Evolutionary conservation across 1,140 invertebrate species (phyloP), one percentile per base, ranked within the genome.

Genomic region (Drosophila melanica): DNA sequence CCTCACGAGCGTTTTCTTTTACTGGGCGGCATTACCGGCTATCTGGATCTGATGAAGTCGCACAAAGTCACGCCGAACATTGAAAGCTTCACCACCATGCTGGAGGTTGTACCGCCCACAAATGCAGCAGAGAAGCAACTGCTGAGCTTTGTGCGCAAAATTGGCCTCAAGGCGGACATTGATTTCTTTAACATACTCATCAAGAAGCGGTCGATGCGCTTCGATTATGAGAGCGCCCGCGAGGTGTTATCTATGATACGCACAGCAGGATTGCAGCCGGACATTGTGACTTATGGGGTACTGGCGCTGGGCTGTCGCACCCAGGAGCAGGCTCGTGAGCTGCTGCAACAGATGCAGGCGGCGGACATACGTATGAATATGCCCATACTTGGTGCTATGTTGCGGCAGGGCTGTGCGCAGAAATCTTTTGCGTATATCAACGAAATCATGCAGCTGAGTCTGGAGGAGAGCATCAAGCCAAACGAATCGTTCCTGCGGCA

Each of bases 181-280:
- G 94, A 95, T 86, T 97, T 98, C 90, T 97, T 94, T 77, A 99
- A 98, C 92, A 94, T 96, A 90, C 92, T 98, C 12, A 98, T 98
- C 51, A 97, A 96, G 81, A 96, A 95, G 86, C 93, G 96, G 58
- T 95, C 94, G 81, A 92, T 94, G 65, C 92, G 96, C 75, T 92
- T 92, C 54, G 94, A 96, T 81, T 95, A 95, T 90, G 92, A 93
- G 57, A 92, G 91, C 81, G 96, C 95, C 23, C 94, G 94, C 94
- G 92, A 93, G 63, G 94, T 97, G 6, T 91, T 96, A 30, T 66
- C 92, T 33, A 92, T 95, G 51, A 95, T 98, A 64, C 92, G 92
- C 42, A 94, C 93, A 50, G 78, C 93, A 9, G 92, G 93, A 58
- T 84, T 97, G 12, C 92, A 92, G 42, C 95, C 96, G 5, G 94